Evolutionary conservation across 2,888 invertebrate genomes (phyloP).

Genomic region (Ypsolopha scabrella): DNA sequence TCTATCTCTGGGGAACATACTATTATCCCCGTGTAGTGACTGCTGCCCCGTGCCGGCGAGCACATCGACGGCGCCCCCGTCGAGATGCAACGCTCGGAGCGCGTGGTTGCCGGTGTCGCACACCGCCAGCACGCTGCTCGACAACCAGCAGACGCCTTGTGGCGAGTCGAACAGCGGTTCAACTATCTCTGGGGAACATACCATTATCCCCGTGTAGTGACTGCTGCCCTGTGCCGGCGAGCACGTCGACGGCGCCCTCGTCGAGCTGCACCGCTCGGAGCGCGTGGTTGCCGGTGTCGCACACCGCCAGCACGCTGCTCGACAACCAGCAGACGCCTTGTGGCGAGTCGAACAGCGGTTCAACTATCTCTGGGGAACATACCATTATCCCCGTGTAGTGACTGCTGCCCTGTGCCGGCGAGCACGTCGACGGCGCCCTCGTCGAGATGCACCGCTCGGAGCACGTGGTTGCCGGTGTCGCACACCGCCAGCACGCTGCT

Average conservation of each 20-base stretch:
- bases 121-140: constrained; percentile 76
- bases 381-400: constrained; percentile 55
- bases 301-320: constrained; percentile 78
- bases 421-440: constrained; percentile 78
- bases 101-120: constrained; percentile 95
- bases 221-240: constrained; percentile 81
- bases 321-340: constrained; percentile 84
- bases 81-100: constrained; percentile 81
- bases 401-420: constrained; percentile 79
- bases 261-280: constrained; percentile 81
- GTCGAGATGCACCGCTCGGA: constrained; percentile 80
- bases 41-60: constrained; percentile 81
- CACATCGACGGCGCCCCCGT: constrained; percentile 75
- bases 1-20: too few species aligned
- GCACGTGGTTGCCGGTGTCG: constrained; percentile 92
- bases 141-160: constrained; percentile 83
- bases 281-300: constrained; percentile 93
- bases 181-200: too few species aligned
- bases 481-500: constrained; percentile 81
- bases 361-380: too few species aligned
- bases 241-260: constrained; percentile 75
- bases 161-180: constrained; percentile 83
- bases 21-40: constrained; percentile 56
- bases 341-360: constrained; percentile 82
- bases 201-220: constrained; percentile 58